phyloP scores from a whole-genome alignment of 2,888 invertebrate genomes.

The Acronicta psi region DNA sequence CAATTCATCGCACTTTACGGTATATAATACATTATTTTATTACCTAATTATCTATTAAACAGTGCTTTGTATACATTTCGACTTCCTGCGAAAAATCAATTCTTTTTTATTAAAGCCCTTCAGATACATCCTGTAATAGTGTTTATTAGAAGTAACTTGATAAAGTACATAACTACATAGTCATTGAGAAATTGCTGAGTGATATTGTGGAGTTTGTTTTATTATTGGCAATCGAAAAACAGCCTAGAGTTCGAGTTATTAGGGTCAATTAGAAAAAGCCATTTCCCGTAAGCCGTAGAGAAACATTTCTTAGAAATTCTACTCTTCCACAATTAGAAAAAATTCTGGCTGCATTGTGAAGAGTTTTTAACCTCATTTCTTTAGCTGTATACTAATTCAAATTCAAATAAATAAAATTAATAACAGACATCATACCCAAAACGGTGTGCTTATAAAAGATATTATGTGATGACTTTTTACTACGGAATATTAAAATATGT shows the following conservation, averaged over 20 bases:
- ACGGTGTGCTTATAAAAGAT: no score
- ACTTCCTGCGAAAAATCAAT: slow-evolving; percentile 51
- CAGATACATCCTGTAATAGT: slow-evolving; percentile 42
- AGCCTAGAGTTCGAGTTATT: not conserved
- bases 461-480: not conserved
- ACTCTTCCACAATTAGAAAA: not conserved
- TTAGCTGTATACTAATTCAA: no score
- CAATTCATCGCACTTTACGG: slow-evolving; percentile 48
- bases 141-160: slow-evolving; percentile 13
- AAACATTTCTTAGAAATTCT: not conserved
- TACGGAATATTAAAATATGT: slow-evolving; percentile 13
- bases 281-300: not conserved
- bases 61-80: slow-evolving; percentile 26
- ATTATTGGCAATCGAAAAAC: not conserved
- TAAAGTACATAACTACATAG: slow-evolving; percentile 10
- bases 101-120: slow-evolving; percentile 43
- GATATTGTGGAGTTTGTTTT: not conserved
- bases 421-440: no score
- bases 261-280: slow-evolving; percentile 8
- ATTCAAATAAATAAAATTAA: no score
- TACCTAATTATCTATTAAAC: slow-evolving; percentile 53
- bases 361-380: no score
- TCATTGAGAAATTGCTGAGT: not conserved
- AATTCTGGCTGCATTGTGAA: no score
- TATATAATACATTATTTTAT: slow-evolving; percentile 54